Base-by-base conservation (phyloP, 1,140 invertebrate species). In the Leptopilina boulardi region DNA sequence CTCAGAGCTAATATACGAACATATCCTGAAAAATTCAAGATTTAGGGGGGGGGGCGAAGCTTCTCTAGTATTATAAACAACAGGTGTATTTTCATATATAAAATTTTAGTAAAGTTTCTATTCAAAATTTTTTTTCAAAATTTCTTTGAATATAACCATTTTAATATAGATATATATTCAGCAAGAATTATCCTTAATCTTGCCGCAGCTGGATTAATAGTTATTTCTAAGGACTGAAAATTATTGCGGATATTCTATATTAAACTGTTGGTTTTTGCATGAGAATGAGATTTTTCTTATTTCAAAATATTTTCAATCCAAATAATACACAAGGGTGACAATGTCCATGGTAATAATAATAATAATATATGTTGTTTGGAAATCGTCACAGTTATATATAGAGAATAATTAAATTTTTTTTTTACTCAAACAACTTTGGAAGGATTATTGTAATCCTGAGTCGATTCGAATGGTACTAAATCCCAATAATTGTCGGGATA, bases 391-490 rank as follows among this genome's bases (percentile, higher is more conserved):
- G 5, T 6, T n/a, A n/a, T n/a, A n/a, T 38, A 38, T 0, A 18
- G 18, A 4, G 47, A 18, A 51, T n/a, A 34, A 66, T 30, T 30
- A 66, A 30, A 66, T 30, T 66, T 66, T 26, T 26, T 30, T n/a
- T 66, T 54, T 8, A n/a, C 19, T n/a, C 23, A 66, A 66, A 66
- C 26, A 66, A 66, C 59, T 30, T 30, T 38, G 3, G 21, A 66
- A 11, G 59, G 59, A 26, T 66, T 66, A 66, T 66, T 66, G 26
- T 30, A 66, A 66, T 66, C 59, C 59, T n/a, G 13, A 15, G 23
- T 66, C 23, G 26, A 30, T 66, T 23, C 26, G 26, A 66, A 66
- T n/a, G 59, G 59, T 34, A 66, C 23, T 26, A 66, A 66, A 66
- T 66, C 59, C 59, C 4, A 66, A 30, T 66, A 66, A 66, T 23